Evolutionary conservation across 2,888 invertebrate species (phyloP).

Genomic region (Hemistola chrysoprasaria): DNA sequence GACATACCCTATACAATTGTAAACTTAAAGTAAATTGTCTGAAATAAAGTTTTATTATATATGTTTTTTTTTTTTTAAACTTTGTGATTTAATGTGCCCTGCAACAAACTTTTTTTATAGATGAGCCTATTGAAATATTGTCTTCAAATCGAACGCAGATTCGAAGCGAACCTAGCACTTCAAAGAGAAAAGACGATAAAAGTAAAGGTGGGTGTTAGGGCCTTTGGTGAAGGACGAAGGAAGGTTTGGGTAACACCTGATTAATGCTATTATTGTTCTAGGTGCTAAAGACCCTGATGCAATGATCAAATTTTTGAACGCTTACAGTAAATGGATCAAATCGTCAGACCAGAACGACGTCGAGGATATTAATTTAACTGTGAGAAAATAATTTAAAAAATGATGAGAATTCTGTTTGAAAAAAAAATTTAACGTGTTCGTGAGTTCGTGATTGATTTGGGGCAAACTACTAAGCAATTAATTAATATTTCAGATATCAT

Average conservation of each 20-base stretch:
- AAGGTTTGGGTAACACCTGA: too few species aligned
- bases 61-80: too few species aligned
- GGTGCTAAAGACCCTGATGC: slow-evolving; percentile 40
- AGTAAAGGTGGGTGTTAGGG: too few species aligned
- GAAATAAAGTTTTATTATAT: too few species aligned
- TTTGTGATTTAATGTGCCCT: too few species aligned
- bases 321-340: slow-evolving; percentile 75
- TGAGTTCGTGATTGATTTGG: too few species aligned
- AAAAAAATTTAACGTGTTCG: too few species aligned
- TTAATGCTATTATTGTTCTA: slow-evolving; percentile 1
- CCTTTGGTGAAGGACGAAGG: too few species aligned
- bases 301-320: slow-evolving; percentile 62
- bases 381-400: slow-evolving; percentile 46
- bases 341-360: slow-evolving; percentile 68
- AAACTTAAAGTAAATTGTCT: too few species aligned
- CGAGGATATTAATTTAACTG: slow-evolving; percentile 63
- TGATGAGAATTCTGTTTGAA: too few species aligned
- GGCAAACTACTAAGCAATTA: too few species aligned
- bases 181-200: slow-evolving; percentile 40
- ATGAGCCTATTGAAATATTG: slow-evolving; percentile 14
- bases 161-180: slow-evolving; percentile 42
- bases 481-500: slow-evolving; percentile 51
- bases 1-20: too few species aligned
- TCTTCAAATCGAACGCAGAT: slow-evolving; percentile 5
- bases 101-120: slow-evolving; percentile 3